Conservation (phyloP, 2,888 invertebrate species). For the Eristalis intricaria region DNA sequence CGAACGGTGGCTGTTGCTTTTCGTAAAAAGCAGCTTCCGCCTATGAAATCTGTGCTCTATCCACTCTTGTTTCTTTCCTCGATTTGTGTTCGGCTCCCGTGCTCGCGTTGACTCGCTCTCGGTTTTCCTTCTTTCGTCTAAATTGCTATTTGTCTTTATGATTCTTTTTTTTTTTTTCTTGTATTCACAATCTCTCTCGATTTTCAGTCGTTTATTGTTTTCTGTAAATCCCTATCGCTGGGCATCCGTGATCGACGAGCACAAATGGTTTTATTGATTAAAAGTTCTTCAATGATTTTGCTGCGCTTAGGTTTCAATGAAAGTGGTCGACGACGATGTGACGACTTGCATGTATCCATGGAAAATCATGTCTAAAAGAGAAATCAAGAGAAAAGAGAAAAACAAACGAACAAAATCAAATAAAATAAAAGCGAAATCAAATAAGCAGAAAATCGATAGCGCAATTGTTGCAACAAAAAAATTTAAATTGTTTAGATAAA, state of each 20-base stretch:
- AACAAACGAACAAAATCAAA: slow-evolving; percentile 68
- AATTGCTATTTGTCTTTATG: slow-evolving; percentile 6
- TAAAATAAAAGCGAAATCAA: slow-evolving; percentile 72
- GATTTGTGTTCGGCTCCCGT: not conserved
- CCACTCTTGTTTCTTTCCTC: slow-evolving; percentile 2
- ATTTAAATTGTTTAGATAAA: slow-evolving; percentile 42
- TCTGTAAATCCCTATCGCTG: slow-evolving; percentile 38
- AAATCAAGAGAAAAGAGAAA: slow-evolving; percentile 56
- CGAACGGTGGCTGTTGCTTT: slow-evolving; percentile 61
- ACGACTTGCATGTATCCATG: slow-evolving; percentile 71
- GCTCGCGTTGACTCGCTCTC: not conserved
- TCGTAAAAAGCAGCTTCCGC: slow-evolving; percentile 55
- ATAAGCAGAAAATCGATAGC: slow-evolving; percentile 71
- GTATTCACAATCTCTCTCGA: slow-evolving; percentile 2
- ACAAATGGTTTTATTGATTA: slow-evolving; percentile 61
- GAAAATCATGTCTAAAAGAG: slow-evolving; percentile 73
- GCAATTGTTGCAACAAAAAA: slow-evolving; percentile 65
- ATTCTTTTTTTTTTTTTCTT: not conserved
- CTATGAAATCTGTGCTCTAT: slow-evolving; percentile 14
- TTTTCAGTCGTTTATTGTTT: slow-evolving; percentile 44
- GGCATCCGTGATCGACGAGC: slow-evolving; percentile 45
- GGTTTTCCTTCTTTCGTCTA: slow-evolving; percentile 5
- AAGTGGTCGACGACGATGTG: slow-evolving; percentile 58
- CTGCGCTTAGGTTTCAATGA: slow-evolving; percentile 66
- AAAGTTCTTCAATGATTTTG: slow-evolving; percentile 39